Base-by-base conservation (phyloP, 2,797 vertebrate genomes). In the Toxotes lorentzi region DNA sequence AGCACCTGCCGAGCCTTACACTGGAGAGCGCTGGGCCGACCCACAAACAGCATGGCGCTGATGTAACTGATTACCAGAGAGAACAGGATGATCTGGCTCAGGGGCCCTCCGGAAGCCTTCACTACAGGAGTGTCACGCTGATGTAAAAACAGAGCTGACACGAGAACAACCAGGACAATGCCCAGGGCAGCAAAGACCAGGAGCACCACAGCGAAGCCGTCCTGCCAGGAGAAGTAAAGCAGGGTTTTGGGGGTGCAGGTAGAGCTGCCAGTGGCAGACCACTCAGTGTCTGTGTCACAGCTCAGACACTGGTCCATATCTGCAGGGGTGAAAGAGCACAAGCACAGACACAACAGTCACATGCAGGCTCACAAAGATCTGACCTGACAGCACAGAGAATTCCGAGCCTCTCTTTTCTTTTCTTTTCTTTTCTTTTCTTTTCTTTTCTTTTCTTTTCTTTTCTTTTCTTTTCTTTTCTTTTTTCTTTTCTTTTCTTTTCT, bases 1-100 rank as follows among this genome's bases (percentile, higher is more conserved):
- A 97, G 68, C 4, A 93, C 94, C 89, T 98, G 97, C 8, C 96
- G 94, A 11, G 92, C 90, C 89, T 95, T 96, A 76, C 97, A 97
- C 10, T 92, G 95, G 35, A 95, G 79, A 65, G 86, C 66, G 61
- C 77, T 95, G 4, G 97, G 96, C 24, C 86, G 84, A 12, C 95
- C 96, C n/a, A 97, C 91, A 62, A 98, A 98, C 76, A 98, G 93
- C 16, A 91, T 2, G 0, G 95, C 94, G 30, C 96, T 97, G 71
- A 94, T 74, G 81, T 97, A 97, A 85, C 95, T 96, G 50, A 95
- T 83, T 48, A 95, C 88, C 60, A 97, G 95, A n/a, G 96, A 97
- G 70, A 96, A 82, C 3, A 98, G 95, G 66, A 97, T 97, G 56
- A 96, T 74, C 0, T 96, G 96, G 90, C 95, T 96, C 63, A 98